phyloP scores from a whole-genome alignment of 64 coral and sea anemone species.

The Cladopsammia gracilis region DNA sequence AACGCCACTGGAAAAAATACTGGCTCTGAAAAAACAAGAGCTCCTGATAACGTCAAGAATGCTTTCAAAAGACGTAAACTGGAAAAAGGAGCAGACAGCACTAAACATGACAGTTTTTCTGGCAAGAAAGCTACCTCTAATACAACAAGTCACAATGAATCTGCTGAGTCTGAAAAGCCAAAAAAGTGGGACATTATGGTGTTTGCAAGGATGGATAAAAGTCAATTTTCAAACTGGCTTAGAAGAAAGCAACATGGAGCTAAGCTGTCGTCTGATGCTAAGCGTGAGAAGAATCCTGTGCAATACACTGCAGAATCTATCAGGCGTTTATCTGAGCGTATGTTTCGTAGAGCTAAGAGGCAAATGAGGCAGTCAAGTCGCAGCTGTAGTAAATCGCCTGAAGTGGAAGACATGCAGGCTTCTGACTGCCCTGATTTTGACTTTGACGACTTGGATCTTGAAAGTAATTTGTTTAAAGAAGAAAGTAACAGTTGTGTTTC shows the following conservation, averaged over 20 bases:
- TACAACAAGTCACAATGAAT: neutral
- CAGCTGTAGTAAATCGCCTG: constrained; percentile 9
- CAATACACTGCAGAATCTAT: neutral
- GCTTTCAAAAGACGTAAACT: neutral
- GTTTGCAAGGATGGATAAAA: constrained; percentile 38
- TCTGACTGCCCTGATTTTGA: neutral
- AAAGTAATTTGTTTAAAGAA: neutral
- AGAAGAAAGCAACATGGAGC: neutral
- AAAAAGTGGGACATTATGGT: constrained; percentile 21
- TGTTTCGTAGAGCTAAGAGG: neutral
- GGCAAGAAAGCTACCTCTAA: neutral
- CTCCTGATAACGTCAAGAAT: neutral
- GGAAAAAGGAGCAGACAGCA: neutral
- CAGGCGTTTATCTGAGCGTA: constrained; percentile 3
- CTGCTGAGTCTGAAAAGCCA: neutral
- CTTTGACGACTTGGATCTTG: constrained; percentile 23
- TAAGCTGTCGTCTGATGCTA: neutral
- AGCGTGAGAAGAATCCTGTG: neutral
- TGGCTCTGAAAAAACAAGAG: neutral
- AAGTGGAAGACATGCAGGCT: neutral
- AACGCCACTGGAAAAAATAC: constrained; percentile 37
- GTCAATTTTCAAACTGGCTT: constrained; percentile 20
- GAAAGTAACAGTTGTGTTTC: neutral
- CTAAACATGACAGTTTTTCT: neutral
- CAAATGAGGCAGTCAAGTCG: constrained; percentile 1